phyloP scores from a whole-genome alignment of 2,113 vertebrate genomes.

The Romanogobio albipinnatus region DNA sequence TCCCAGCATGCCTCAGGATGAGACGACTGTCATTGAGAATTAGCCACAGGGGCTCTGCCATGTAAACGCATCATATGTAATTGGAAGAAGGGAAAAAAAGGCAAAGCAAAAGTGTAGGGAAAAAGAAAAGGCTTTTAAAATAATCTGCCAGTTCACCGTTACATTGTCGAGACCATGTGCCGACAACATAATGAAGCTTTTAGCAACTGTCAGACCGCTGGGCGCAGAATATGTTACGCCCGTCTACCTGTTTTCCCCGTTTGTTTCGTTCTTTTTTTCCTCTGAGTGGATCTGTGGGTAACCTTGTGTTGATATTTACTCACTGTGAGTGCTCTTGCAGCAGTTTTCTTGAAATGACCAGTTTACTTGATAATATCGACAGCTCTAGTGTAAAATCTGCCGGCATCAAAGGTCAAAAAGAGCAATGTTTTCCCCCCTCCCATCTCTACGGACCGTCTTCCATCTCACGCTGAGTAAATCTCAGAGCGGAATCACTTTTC shows the following conservation, averaged over 20 bases:
- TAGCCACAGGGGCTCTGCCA: conserved; percentile 71
- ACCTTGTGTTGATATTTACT: conserved; percentile 83
- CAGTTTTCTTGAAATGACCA: conserved; percentile 83
- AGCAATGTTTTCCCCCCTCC: conserved; percentile 76
- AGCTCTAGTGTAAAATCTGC: conserved; percentile 95
- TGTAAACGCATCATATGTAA: conserved; percentile 80
- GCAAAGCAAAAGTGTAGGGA: conserved; percentile 52
- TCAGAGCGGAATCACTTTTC: conserved; percentile 96
- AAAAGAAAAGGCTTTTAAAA: conserved; percentile 73
- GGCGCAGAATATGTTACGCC: conserved; percentile 61
- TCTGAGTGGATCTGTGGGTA: conserved; percentile 68
- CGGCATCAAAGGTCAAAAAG: conserved; percentile 93
- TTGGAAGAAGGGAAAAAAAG: conserved; percentile 71
- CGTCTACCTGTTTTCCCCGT: conserved; percentile 55
- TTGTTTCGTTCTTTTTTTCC: conserved; percentile 59
- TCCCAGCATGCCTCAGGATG: conserved; percentile 79
- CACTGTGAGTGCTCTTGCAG: conserved; percentile 77
- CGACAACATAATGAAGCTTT: conserved; percentile 83
- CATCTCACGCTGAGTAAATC: conserved; percentile 92
- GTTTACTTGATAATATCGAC: conserved; percentile 95
- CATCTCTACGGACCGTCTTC: conserved; percentile 72
- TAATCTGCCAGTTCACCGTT: conserved; percentile 72
- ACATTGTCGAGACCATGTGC: conserved; percentile 69
- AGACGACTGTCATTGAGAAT: conserved; percentile 84
- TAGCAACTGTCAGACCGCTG: conserved; percentile 78